Evolutionary conservation across 2,888 invertebrate genomes (phyloP).

Genomic region (Priocnemis perturbator): DNA sequence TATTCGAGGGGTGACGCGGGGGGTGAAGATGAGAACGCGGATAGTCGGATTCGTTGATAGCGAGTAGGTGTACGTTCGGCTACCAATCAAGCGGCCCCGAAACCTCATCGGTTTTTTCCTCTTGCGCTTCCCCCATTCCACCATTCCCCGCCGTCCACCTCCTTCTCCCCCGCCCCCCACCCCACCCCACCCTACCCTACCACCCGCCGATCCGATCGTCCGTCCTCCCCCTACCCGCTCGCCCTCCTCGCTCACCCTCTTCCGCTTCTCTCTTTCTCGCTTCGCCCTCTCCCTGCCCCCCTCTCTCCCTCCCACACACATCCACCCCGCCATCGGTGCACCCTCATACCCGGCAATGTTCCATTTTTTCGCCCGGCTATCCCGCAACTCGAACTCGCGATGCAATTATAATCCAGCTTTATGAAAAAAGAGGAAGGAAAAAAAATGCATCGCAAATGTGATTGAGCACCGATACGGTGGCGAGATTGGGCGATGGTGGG

Average conservation of each 20-base stretch:
- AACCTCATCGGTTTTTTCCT: conserved; percentile 73
- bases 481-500: conserved; percentile 67
- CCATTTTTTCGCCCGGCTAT: conserved; percentile 68
- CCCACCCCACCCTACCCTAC: conserved; percentile 39
- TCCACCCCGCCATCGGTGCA: conserved; percentile 27
- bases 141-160: conserved; percentile 39
- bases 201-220: conserved; percentile 49
- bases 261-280: conserved; percentile 15
- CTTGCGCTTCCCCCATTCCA: conserved; percentile 58
- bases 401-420: conserved; percentile 76
- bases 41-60: conserved; percentile 63
- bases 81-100: conserved; percentile 74
- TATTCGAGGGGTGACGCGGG: conserved; percentile 45
- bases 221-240: conserved; percentile 39
- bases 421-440: conserved; percentile 69
- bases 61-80: conserved; percentile 70
- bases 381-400: conserved; percentile 69
- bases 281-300: conserved; percentile 12
- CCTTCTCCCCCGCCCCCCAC: conserved; percentile 34
- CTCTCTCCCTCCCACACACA: conserved; percentile 32
- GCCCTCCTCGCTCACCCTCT: conserved; percentile 29
- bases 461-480: conserved; percentile 74
- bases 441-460: conserved; percentile 75
- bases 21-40: conserved; percentile 57
- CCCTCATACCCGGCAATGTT: conserved; percentile 58